Percentiles rank a stretch among this genome's conserved stretches.
phyloP scores from a whole-genome alignment of 2,888 invertebrate species.

The Opisthograptis luteolata region DNA sequence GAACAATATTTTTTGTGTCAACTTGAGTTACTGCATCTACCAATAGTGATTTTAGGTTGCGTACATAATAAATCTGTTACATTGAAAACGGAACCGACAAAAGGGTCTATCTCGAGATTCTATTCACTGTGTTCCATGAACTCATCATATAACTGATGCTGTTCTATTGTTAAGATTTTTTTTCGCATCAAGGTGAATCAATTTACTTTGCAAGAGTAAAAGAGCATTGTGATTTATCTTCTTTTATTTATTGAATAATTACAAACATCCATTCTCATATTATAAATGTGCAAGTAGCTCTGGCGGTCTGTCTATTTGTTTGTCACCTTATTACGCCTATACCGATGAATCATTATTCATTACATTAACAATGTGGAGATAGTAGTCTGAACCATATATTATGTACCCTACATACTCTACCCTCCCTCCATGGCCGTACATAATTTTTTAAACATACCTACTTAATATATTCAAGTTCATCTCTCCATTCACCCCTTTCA shows the following conservation, averaged over 20 bases:
- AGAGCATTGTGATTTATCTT: neutral
- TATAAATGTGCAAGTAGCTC: too few relatives aligned
- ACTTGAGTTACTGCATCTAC: conserved; percentile 2
- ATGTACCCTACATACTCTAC: too few relatives aligned
- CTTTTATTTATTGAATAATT: neutral
- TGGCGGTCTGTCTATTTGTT: too few relatives aligned
- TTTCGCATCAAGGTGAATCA: conserved; percentile 30
- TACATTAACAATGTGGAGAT: too few relatives aligned
- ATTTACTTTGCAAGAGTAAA: neutral
- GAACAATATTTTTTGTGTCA: neutral
- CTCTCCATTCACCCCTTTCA: too few relatives aligned
- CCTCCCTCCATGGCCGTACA: too few relatives aligned
- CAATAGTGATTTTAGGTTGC: conserved; percentile 27
- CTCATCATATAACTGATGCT: conserved; percentile 49
- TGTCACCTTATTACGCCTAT: too few relatives aligned
- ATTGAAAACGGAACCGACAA: conserved; percentile 43
- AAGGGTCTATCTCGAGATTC: conserved; percentile 40
- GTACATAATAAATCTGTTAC: conserved; percentile 50
- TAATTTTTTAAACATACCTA: too few relatives aligned
- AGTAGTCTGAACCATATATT: too few relatives aligned
- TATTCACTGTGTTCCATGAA: conserved; percentile 43
- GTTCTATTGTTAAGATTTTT: conserved; percentile 43
- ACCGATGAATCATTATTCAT: too few relatives aligned
- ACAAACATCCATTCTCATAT: too few relatives aligned
- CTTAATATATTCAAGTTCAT: too few relatives aligned